Evolutionary conservation across 1,140 invertebrate species (phyloP), one percentile per base, ranked within the genome.

Genomic region (Camponotus vicinus): DNA sequence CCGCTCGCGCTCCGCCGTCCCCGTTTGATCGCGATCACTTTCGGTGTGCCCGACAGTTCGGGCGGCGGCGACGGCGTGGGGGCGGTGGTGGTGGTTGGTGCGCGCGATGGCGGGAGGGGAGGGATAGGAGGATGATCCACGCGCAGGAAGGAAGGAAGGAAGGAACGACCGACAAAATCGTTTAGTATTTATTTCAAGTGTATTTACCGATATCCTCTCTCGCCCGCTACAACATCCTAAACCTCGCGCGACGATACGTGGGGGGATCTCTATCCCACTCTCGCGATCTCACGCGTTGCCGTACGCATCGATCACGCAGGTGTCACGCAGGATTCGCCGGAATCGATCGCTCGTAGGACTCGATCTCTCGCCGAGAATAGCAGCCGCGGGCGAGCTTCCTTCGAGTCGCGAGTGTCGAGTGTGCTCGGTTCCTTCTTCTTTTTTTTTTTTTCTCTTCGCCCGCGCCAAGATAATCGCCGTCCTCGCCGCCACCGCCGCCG

Each of bases 121-220:
- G 66, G 55, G 64, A 52, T 70, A 61, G 69, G 82, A 69, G 85
- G 71, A 66, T 64, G 66, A 57, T 83, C 79, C 69, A 83, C 79
- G 79, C 79, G 45, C 45, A 82, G 79, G 79, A 71, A 83, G 79
- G 79, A 83, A 83, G 79, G 79, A 73, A 83, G 67, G 79, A 83
- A 83, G 67, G 79, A 83, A 83, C 52, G 79, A 71, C 71, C 79
- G 79, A 73, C 79, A 45, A 83, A 83, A 83, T 83, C 79, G 79
- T 83, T 83, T 83, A 83, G 79, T 83, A 83, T 83, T 83, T 83
- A 83, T 83, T 85, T 85, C 61, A 76, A 85, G 75, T 85, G 82
- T 85, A 78, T 85, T 85, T 85, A 85, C 61, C 40, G 69, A 66
- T 84, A 77, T 84, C 70, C 71, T 49, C 79, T 52, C 49, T 61